A percentile compares a stretch with the other conserved stretches of the same genome.
phyloP scores from a whole-genome alignment of 2,888 invertebrate species.

The Nezara viridula region DNA sequence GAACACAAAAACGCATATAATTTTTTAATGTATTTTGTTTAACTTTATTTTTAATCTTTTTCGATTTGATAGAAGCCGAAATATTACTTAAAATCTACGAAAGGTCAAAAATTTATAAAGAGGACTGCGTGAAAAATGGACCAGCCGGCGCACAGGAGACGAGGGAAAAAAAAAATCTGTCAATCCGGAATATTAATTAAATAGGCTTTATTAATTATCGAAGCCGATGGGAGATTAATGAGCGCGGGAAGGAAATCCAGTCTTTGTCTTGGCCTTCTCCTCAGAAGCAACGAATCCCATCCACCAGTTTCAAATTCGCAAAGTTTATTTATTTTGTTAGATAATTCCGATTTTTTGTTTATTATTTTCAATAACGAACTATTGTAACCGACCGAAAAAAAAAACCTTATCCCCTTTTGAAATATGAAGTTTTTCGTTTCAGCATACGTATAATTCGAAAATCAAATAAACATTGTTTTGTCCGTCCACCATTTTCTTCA shows the following conservation, averaged over 20 bases:
- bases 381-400: too few species aligned
- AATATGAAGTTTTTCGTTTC: too few species aligned
- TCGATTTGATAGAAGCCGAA: not conserved
- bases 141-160: not conserved
- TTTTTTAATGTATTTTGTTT: too few species aligned
- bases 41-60: too few species aligned
- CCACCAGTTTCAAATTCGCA: not conserved
- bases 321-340: not conserved
- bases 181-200: slow-evolving; percentile 22
- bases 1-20: too few species aligned
- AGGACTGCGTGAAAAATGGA: slow-evolving; percentile 4
- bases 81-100: not conserved
- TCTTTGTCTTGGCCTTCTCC: not conserved
- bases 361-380: too few species aligned
- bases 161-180: slow-evolving; percentile 12
- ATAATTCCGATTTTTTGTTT: not conserved
- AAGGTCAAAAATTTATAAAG: not conserved
- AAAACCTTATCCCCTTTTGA: too few species aligned
- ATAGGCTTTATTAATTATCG: slow-evolving; percentile 28
- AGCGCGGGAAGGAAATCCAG: not conserved
- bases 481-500: too few species aligned
- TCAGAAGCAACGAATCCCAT: not conserved
- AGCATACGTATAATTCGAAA: too few species aligned
- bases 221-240: slow-evolving; percentile 6
- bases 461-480: too few species aligned